These are phyloP conservation scores for Notospermus geniculatus DNA, from an alignment of 1,140 invertebrate species.

Conservation along the genomic window DNA sequence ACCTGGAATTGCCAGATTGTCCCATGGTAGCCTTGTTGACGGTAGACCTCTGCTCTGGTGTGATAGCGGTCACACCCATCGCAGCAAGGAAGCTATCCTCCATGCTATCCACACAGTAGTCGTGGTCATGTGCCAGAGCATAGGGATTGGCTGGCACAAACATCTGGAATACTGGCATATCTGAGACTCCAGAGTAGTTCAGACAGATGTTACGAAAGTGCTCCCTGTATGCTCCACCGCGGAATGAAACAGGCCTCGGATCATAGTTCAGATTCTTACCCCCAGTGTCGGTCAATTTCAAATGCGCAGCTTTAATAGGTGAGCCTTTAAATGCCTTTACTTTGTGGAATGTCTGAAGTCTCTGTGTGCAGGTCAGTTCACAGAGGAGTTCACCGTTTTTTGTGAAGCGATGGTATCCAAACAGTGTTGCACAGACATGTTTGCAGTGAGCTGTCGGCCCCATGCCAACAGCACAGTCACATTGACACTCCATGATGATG, in stretches of 20 bases:
- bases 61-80: neutral
- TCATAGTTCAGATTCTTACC: conserved; percentile 18
- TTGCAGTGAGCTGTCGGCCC: conserved; percentile 24
- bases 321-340: conserved; percentile 13
- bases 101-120: conserved; percentile 10
- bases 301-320: conserved; percentile 17
- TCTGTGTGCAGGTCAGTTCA: conserved; percentile 23
- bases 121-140: conserved; percentile 17
- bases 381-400: neutral
- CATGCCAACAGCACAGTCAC: conserved; percentile 22
- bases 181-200: conserved; percentile 10
- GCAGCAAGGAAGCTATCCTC: neutral
- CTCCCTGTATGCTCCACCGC: conserved; percentile 8
- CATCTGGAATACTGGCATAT: conserved; percentile 17
- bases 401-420: conserved; percentile 13
- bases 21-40: neutral
- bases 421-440: conserved; percentile 18
- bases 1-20: neutral
- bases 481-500: conserved; percentile 10
- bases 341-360: conserved; percentile 23
- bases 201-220: conserved; percentile 16
- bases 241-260: conserved; percentile 18
- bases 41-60: neutral
- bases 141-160: conserved; percentile 20
- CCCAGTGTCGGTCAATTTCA: conserved; percentile 14